phyloP scores from a whole-genome alignment of 2,113 vertebrate genomes.

The Rousettus leschenaultii region DNA sequence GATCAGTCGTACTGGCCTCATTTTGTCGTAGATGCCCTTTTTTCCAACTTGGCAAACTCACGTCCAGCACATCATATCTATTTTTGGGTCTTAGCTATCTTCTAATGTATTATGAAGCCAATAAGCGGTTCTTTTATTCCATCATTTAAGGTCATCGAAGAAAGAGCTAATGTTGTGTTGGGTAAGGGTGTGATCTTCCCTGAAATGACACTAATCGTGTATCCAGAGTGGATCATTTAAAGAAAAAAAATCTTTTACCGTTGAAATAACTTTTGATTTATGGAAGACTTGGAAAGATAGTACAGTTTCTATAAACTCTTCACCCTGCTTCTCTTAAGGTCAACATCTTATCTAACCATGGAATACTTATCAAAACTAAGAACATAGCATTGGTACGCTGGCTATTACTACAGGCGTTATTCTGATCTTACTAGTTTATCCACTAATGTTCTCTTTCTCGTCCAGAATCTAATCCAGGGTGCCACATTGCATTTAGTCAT shows the following conservation, averaged over 20 bases:
- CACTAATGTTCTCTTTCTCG: not conserved
- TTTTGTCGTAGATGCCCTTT: not conserved
- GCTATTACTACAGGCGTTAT: not conserved
- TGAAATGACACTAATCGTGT: not conserved
- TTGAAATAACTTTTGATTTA: not conserved
- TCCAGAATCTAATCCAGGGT: not conserved
- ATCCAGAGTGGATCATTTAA: not conserved
- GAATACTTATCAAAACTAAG: not conserved
- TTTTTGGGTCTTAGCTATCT: not conserved
- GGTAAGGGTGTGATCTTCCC: not conserved
- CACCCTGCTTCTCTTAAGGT: not conserved
- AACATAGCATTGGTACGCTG: not conserved
- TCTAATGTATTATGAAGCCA: not conserved
- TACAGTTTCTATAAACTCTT: not conserved
- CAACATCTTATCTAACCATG: not conserved
- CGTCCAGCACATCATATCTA: not conserved
- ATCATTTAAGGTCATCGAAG: not conserved
- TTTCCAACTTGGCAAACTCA: not conserved
- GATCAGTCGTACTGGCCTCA: not conserved
- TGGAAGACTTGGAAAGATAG: not conserved
- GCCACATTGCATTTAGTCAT: not conserved
- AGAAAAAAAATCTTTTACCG: not conserved
- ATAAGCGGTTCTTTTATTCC: not conserved
- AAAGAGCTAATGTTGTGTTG: not conserved
- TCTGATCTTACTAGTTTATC: not conserved